A percentile compares a stretch with the other conserved stretches of the same genome.
Evolutionary conservation across 1,140 invertebrate species (phyloP).

Genomic region (Drusus annulatus): DNA sequence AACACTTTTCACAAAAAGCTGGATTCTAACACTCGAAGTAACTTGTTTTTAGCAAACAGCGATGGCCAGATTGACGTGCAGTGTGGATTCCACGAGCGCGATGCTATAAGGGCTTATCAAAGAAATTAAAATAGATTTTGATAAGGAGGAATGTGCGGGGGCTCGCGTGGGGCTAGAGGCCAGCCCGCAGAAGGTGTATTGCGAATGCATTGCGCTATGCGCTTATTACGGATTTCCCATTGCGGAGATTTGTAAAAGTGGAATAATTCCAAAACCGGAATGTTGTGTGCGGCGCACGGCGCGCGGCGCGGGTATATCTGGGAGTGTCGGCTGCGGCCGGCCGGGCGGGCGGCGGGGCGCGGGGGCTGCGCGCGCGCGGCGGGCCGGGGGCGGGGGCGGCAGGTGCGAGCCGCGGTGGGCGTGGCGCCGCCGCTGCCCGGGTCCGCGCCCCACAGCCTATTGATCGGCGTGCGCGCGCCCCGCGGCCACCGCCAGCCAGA

Average conservation of each 20-base stretch:
- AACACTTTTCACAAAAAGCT: slow-evolving; percentile 21
- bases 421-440: slow-evolving; percentile 52
- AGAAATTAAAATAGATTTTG: no score
- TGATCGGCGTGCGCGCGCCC: slow-evolving; percentile 52
- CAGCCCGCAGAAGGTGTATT: no score
- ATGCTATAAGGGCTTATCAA: no score
- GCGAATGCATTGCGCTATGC: background rate
- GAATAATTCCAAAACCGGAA: background rate
- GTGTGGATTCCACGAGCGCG: no score
- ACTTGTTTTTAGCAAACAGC: no score
- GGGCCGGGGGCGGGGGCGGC: slow-evolving; percentile 41
- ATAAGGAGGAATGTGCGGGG: no score
- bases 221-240: slow-evolving; percentile 33
- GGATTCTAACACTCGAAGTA: no score
- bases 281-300: slow-evolving; percentile 28
- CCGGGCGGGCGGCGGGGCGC: background rate
- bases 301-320: slow-evolving; percentile 37
- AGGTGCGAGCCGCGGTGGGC: slow-evolving; percentile 53
- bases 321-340: slow-evolving; percentile 34
- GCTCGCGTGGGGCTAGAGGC: no score
- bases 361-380: background rate
- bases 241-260: slow-evolving; percentile 13
- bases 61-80: no score
- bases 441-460: slow-evolving; percentile 42
- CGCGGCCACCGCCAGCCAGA: background rate